Conservation (phyloP, 2,113 vertebrate species). For the Lasiurus borealis region DNA sequence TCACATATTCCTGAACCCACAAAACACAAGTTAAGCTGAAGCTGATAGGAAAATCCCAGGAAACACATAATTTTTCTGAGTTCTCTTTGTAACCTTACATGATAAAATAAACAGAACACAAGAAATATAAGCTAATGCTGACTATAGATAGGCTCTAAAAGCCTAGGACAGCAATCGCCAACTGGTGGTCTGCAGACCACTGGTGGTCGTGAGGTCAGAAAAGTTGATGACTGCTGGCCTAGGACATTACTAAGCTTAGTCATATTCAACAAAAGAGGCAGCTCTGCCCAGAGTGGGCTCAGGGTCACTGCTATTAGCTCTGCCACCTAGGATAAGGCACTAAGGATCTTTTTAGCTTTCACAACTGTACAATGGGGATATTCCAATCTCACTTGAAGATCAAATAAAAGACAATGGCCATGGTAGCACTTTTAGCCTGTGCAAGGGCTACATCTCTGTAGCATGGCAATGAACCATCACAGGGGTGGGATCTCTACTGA, state of each 20-base stretch:
- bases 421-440: rapidly evolving
- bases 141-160: too few relatives aligned
- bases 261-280: not conserved
- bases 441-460: not conserved
- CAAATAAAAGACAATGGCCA: not conserved
- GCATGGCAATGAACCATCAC: not conserved
- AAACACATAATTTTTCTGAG: not conserved
- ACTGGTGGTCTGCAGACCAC: too few relatives aligned
- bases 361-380: not conserved
- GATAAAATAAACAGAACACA: not conserved
- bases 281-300: not conserved
- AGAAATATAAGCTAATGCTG: not conserved
- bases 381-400: not conserved
- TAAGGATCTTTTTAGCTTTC: not conserved
- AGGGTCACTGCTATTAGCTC: not conserved
- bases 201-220: too few relatives aligned
- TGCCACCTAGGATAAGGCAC: not conserved
- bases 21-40: not conserved
- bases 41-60: not conserved
- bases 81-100: not conserved
- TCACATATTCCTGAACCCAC: not conserved
- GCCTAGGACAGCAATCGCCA: not conserved
- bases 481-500: not conserved
- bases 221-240: not conserved
- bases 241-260: not conserved